Base-by-base conservation (phyloP, 2,888 invertebrate genomes). In the Prosopocoilus inquinatus region DNA sequence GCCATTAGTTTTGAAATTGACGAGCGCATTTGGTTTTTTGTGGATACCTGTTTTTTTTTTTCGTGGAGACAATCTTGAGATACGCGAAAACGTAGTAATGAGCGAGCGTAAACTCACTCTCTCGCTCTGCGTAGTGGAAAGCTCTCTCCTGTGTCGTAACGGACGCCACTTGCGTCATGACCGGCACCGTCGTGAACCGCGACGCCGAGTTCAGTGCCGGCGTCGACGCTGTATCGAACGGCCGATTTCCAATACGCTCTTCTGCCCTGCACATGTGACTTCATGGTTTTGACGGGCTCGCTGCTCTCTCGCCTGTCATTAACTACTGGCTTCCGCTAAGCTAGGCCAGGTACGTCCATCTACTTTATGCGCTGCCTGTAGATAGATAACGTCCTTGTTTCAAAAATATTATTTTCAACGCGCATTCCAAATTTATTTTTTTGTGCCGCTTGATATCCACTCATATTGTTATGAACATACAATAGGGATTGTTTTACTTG, bases 151-250 rank as follows among this genome's bases (percentile, higher is more conserved):
- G 53, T 55, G 58, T 58, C 60, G 60, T 55, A 59, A 57, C 57
- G 56, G 53, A 58, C 52, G 50, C 39, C 35, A 45, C 38, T 28
- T n/a, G 34, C 53, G 53, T 53, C 53, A 53, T 46, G 13, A 38
- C 28, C 32, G 39, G 41, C 51, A 55, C 55, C 35, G 53, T 16
- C 34, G 51, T 38, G 57, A 51, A 47, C 46, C 59, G 61, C 55
- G 55, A 55, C 53, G 52, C 55, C 47, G 56, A 53, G 46, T 57
- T 61, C 61, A 59, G 61, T 61, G 41, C 53, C 51, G 55, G 55
- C 57, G 45, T 48, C 41, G 61, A 57, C 50, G 59, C 39, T 45
- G 34, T 43, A 50, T 50, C 50, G 50, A 50, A 43, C 50, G 50
- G 50, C 34, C 15, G 11, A 32, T 15, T 35, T 43, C 35, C 50